A percentile compares a stretch with the other conserved stretches of the same genome.
Evolutionary conservation across 2,888 invertebrate genomes (phyloP).

Genomic region (Sinelater perroti): DNA sequence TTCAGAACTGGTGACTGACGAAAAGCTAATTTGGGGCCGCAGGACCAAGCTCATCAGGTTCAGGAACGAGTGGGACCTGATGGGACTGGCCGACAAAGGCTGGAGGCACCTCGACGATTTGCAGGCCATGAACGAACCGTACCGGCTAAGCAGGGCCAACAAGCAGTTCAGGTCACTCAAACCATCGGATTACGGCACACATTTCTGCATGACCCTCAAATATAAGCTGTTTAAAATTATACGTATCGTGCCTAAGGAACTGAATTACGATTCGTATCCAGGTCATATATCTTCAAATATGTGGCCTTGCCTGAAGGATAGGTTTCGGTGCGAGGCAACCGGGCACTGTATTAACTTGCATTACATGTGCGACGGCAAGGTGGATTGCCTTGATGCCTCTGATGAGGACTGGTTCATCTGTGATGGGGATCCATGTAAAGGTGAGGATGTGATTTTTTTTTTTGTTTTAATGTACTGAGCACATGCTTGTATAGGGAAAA

Average conservation of each 20-base stretch:
- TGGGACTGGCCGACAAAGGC: slow-evolving; percentile 33
- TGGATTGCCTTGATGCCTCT: slow-evolving; percentile 63
- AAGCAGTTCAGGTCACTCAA: slow-evolving; percentile 53
- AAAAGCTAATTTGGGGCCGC: slow-evolving; percentile 16
- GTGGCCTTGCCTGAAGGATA: slow-evolving; percentile 51
- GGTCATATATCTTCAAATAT: neutral
- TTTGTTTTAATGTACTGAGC: neutral
- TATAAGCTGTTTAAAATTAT: slow-evolving; percentile 52
- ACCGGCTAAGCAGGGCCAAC: slow-evolving; percentile 47
- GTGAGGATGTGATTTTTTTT: slow-evolving; percentile 51
- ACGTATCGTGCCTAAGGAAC: slow-evolving; percentile 47
- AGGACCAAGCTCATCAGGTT: slow-evolving; percentile 16
- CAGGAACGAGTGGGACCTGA: slow-evolving; percentile 18
- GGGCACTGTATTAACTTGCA: slow-evolving; percentile 61
- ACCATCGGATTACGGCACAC: slow-evolving; percentile 52
- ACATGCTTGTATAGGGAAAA: slow-evolving; percentile 54
- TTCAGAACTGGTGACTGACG: neutral
- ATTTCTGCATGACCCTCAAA: slow-evolving; percentile 56
- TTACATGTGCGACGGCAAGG: slow-evolving; percentile 64
- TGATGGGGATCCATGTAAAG: slow-evolving; percentile 60
- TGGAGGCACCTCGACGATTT: slow-evolving; percentile 36
- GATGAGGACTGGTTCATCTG: slow-evolving; percentile 61
- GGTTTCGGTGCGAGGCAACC: slow-evolving; percentile 55
- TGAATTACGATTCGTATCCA: neutral
- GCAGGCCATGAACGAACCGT: slow-evolving; percentile 45